These are phyloP conservation scores for Heliconius aoede DNA, from an alignment of 2,888 invertebrate species.

Conservation along the genomic window DNA sequence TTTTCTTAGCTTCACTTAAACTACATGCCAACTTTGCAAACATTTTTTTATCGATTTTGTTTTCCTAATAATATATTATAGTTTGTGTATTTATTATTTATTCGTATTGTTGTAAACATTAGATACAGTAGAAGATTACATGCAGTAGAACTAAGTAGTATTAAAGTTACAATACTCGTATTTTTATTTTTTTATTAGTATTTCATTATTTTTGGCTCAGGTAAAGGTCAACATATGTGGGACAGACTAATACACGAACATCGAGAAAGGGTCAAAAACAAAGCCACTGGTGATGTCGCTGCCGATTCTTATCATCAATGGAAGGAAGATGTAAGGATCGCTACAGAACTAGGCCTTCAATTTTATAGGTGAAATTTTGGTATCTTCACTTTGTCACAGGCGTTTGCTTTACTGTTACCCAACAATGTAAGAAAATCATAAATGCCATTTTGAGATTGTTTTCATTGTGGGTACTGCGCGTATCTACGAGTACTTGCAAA, in stretches of 20 bases:
- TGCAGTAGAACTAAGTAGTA: too few relatives aligned
- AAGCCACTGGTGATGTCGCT: conserved; percentile 80
- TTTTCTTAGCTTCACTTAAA: neutral
- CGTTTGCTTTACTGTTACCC: too few relatives aligned
- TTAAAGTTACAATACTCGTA: too few relatives aligned
- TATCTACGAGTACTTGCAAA: too few relatives aligned
- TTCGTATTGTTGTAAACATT: too few relatives aligned
- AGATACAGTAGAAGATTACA: too few relatives aligned
- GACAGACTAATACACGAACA: conserved; percentile 65
- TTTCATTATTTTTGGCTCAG: conserved; percentile 57
- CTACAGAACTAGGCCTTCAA: conserved; percentile 66
- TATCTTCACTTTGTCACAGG: neutral
- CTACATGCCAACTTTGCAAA: too few relatives aligned
- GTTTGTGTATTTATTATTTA: neutral
- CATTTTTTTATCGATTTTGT: too few relatives aligned
- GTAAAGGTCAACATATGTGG: conserved; percentile 82
- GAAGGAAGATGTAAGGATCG: conserved; percentile 73
- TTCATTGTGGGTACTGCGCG: too few relatives aligned
- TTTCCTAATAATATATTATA: neutral
- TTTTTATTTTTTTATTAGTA: too few relatives aligned
- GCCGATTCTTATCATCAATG: conserved; percentile 74
- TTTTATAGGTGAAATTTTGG: conserved; percentile 64
- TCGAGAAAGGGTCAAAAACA: conserved; percentile 45
- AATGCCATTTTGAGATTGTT: too few relatives aligned
- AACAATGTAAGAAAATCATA: too few relatives aligned